phyloP scores from a whole-genome alignment of 2,797 vertebrate genomes.

The Syngnathus acus region DNA sequence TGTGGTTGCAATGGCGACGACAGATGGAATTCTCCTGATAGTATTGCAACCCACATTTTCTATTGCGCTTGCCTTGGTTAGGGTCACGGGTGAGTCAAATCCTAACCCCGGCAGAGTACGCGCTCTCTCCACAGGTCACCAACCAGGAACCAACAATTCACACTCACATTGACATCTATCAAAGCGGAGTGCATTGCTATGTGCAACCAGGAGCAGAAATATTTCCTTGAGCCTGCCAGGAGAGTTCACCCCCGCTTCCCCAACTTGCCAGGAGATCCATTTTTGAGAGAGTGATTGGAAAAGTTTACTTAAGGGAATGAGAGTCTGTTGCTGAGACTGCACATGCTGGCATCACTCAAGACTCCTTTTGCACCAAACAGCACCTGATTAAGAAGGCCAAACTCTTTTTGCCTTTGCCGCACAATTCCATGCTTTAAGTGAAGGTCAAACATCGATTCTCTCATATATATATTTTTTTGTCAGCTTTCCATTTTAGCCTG shows the following conservation, averaged over 20 bases:
- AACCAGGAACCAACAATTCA: background rate
- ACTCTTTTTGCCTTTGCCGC: background rate
- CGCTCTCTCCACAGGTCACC: background rate
- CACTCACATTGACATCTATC: no score
- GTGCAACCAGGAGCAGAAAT: background rate
- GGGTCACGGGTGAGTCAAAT: background rate
- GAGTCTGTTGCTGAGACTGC: background rate
- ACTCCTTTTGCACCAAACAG: background rate
- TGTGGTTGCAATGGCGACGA: background rate
- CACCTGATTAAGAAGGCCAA: background rate
- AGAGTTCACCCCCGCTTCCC: no score
- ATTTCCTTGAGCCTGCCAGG: background rate
- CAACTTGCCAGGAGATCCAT: conserved; percentile 1
- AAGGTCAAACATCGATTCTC: conserved; percentile 5
- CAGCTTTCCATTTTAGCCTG: conserved; percentile 20
- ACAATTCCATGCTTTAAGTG: background rate
- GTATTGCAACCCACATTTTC: conserved; percentile 1
- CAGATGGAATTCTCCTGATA: background rate
- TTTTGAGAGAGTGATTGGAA: background rate
- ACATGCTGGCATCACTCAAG: background rate
- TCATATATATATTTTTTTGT: background rate
- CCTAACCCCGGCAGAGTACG: background rate
- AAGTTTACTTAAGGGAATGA: conserved; percentile 8
- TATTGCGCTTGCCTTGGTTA: background rate
- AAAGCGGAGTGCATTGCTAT: background rate